Percentiles rank a stretch among this genome's conserved stretches.
Evolutionary conservation across 2,888 invertebrate species (phyloP).

Genomic region (Deilephila porcellus): DNA sequence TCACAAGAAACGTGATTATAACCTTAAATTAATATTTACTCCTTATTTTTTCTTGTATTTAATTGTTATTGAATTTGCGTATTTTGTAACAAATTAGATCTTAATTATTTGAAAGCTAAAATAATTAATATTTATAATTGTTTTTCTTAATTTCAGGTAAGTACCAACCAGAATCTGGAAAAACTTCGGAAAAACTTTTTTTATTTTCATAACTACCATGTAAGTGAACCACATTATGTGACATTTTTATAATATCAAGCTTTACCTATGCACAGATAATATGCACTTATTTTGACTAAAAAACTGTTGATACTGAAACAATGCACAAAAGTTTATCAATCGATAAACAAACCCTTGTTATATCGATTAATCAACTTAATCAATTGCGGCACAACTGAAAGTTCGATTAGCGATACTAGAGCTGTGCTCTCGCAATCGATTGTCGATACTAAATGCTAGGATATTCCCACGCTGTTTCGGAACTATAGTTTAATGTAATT

Average conservation of each 20-base stretch:
- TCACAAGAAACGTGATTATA: no score
- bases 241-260: no score
- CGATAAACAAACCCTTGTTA: not conserved
- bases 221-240: no score
- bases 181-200: no score
- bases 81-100: not conserved
- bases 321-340: not conserved
- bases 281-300: not conserved
- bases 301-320: no score
- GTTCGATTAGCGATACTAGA: conserved; percentile 47
- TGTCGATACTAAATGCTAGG: conserved; percentile 32
- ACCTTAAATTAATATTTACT: not conserved
- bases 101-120: not conserved
- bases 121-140: not conserved
- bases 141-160: conserved; percentile 15
- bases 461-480: conserved; percentile 31
- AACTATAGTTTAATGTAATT: conserved; percentile 24
- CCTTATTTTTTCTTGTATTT: not conserved
- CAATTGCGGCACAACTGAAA: conserved; percentile 48
- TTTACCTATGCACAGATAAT: not conserved
- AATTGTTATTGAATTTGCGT: not conserved
- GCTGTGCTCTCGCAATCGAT: conserved; percentile 45
- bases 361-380: conserved; percentile 20
- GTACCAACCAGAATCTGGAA: not conserved
- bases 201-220: not conserved